Conservation (phyloP, 1,140 invertebrate species). For the Brachionus rotundiformis region DNA sequence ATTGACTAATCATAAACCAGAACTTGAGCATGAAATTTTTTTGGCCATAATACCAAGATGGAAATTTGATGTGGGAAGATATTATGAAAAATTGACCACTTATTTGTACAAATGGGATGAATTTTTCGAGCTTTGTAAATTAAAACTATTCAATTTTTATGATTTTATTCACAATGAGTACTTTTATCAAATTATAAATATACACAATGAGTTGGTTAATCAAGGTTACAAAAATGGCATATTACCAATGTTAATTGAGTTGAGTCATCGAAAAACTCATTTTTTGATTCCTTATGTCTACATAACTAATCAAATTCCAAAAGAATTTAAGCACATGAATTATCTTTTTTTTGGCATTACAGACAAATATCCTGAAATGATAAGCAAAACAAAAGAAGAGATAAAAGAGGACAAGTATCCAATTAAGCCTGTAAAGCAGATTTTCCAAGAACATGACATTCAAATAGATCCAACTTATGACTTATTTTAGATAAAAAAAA, state of each 20-base stretch:
- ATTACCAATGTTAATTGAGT: slow-evolving; percentile 2
- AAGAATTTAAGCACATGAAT: slow-evolving; percentile 19
- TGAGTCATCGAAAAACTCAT: background rate
- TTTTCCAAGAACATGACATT: background rate
- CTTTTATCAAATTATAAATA: slow-evolving; percentile 26
- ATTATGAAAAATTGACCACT: background rate
- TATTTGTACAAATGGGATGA: slow-evolving; percentile 39
- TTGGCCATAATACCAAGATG: background rate
- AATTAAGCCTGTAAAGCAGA: background rate
- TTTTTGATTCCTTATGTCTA: slow-evolving; percentile 41
- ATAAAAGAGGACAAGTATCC: background rate
- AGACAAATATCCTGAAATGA: slow-evolving; percentile 19
- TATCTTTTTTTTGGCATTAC: slow-evolving; percentile 33
- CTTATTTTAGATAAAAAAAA: background rate
- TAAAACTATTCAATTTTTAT: background rate
- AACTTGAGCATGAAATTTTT: slow-evolving; percentile 20
- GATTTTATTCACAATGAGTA: slow-evolving; percentile 35
- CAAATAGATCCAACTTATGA: slow-evolving; percentile 1
- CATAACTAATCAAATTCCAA: slow-evolving; percentile 27
- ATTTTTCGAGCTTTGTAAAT: slow-evolving; percentile 37
- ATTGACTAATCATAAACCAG: background rate
- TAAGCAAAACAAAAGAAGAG: background rate
- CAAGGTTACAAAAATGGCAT: background rate
- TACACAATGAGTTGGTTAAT: background rate
- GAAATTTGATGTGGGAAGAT: background rate